Conservation (phyloP, 1,140 invertebrate species). For the Chironomus striatipennis region DNA sequence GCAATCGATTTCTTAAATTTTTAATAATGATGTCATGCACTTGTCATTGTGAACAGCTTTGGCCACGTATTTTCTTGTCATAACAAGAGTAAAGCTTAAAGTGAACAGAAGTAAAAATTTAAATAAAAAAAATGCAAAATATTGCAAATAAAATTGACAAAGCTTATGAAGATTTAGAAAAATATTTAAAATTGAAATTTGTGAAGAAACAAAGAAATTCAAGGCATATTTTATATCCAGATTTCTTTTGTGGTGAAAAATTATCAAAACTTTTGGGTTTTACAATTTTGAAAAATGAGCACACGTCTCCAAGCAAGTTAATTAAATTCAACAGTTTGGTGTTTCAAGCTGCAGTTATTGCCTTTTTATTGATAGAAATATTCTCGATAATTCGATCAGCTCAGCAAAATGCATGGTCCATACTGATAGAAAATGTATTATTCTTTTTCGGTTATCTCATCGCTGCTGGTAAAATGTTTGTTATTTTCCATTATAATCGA, state of each 20-base stretch:
- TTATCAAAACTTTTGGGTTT: not conserved
- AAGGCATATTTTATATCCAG: not conserved
- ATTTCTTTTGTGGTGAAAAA: not conserved
- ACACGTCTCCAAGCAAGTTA: not conserved
- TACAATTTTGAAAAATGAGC: not conserved
- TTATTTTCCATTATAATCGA: not conserved
- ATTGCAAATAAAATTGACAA: no score
- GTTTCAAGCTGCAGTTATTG: not conserved
- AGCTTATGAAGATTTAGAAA: no score
- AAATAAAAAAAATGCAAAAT: no score
- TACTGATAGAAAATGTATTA: not conserved
- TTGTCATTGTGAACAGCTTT: no score
- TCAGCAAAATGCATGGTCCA: not conserved
- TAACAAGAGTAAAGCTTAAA: no score
- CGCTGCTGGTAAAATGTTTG: not conserved
- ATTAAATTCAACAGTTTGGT: not conserved
- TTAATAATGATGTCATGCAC: no score
- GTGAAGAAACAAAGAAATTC: not conserved
- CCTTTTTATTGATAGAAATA: not conserved
- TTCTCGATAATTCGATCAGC: not conserved
- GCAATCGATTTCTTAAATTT: no score
- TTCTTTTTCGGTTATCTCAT: not conserved
- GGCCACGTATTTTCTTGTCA: no score
- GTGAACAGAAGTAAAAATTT: no score
- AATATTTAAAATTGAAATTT: no score